These are phyloP conservation scores for Cantharis rustica DNA, from an alignment of 2,888 invertebrate species.

Conservation along the genomic window DNA sequence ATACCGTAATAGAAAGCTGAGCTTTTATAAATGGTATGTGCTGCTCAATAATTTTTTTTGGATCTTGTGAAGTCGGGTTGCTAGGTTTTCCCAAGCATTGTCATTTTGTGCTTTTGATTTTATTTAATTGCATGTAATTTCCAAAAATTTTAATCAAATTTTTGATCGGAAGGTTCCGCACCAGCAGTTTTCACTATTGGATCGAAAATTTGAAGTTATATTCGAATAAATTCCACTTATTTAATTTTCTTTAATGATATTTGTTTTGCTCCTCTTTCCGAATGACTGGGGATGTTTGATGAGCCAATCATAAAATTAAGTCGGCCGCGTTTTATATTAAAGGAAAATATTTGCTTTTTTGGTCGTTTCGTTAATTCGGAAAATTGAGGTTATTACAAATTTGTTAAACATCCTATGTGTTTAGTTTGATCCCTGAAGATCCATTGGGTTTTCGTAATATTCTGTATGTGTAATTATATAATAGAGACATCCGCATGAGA, in stretches of 20 bases:
- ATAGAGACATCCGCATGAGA: constrained; percentile 31
- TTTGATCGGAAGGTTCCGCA: neutral
- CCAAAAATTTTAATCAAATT: neutral
- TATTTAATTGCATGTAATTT: neutral
- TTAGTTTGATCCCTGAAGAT: neutral
- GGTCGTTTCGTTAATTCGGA: neutral
- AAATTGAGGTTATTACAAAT: neutral
- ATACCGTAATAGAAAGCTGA: neutral
- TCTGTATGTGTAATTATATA: neutral
- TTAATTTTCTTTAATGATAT: neutral
- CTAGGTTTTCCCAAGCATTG: neutral
- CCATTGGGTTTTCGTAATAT: neutral
- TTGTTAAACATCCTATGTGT: neutral
- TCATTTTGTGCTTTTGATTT: neutral
- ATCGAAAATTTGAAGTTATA: neutral
- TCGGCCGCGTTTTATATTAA: neutral
- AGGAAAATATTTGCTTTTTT: neutral
- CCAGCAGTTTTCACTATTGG: neutral
- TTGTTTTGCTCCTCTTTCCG: neutral
- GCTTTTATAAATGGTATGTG: neutral
- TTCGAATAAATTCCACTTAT: neutral
- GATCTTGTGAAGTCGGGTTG: neutral
- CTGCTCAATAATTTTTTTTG: neutral
- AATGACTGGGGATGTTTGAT: neutral
- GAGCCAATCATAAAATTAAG: neutral